Evolutionary conservation across 2,888 invertebrate genomes (phyloP).

Genomic region (Dicyrtomina minuta): DNA sequence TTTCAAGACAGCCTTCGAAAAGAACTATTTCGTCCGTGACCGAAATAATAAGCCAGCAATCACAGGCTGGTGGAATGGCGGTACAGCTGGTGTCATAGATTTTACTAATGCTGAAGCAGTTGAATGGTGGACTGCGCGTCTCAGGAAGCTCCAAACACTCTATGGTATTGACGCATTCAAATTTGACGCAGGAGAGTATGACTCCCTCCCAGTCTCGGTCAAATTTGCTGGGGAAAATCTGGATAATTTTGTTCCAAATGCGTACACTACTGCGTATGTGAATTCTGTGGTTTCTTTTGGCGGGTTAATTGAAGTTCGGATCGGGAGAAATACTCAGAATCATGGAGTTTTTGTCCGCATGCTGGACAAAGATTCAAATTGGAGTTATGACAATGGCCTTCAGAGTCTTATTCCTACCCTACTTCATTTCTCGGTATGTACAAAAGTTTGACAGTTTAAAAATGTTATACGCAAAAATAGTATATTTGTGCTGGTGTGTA

Average conservation of each 20-base stretch:
- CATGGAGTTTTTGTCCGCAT: constrained; percentile 67
- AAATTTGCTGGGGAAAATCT: constrained; percentile 40
- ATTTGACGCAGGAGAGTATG: constrained; percentile 78
- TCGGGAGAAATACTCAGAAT: constrained; percentile 66
- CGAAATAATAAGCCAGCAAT: constrained; percentile 54
- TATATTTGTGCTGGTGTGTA: not conserved
- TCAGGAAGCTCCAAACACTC: constrained; percentile 61
- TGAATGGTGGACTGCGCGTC: constrained; percentile 56
- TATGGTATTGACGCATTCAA: constrained; percentile 74
- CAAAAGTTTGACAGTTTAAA: constrained; percentile 5
- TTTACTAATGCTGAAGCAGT: constrained; percentile 64
- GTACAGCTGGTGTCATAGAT: constrained; percentile 64
- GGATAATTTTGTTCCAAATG: constrained; percentile 33
- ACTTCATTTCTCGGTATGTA: constrained; percentile 64
- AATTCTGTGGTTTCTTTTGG: constrained; percentile 57
- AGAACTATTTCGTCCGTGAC: constrained; percentile 62
- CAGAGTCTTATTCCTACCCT: constrained; percentile 58
- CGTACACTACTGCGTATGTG: constrained; percentile 40
- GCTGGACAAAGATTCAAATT: constrained; percentile 73
- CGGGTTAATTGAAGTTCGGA: constrained; percentile 68
- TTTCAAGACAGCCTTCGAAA: constrained; percentile 61
- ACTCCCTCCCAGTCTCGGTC: constrained; percentile 65
- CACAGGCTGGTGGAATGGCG: constrained; percentile 61
- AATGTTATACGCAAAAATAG: not conserved
- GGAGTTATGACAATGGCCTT: constrained; percentile 57